phyloP scores from a whole-genome alignment of 1,140 invertebrate genomes.

The Hermetia illucens region DNA sequence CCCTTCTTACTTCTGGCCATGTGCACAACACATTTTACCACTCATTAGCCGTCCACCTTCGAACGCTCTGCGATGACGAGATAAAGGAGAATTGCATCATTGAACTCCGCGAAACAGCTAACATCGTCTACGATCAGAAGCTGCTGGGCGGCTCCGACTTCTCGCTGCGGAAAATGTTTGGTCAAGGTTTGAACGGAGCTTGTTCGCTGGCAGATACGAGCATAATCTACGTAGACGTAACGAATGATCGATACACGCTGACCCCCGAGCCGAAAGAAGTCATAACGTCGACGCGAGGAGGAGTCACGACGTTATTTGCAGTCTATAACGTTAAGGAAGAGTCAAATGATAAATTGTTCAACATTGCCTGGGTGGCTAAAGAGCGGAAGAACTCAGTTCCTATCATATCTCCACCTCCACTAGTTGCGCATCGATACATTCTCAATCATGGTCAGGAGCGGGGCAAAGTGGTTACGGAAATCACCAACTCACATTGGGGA shows the following conservation, averaged over 20 bases:
- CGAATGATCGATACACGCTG: conserved; percentile 32
- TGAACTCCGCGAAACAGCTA: conserved; percentile 71
- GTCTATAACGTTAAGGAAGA: conserved; percentile 47
- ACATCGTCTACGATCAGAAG: conserved; percentile 71
- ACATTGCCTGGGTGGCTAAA: conserved; percentile 39
- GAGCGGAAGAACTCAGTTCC: conserved; percentile 30
- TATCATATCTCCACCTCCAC: conserved; percentile 44
- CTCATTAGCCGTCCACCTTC: conserved; percentile 74
- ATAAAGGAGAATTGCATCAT: conserved; percentile 44
- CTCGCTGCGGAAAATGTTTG: conserved; percentile 77
- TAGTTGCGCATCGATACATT: conserved; percentile 70
- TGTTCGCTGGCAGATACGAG: conserved; percentile 68
- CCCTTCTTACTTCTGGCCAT: conserved; percentile 76
- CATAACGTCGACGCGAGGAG: conserved; percentile 46
- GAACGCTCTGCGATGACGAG: conserved; percentile 54
- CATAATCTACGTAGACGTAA: conserved; percentile 72
- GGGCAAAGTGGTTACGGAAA: conserved; percentile 69
- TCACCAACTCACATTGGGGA: conserved; percentile 62
- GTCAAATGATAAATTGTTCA: conserved; percentile 41
- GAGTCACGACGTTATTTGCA: conserved; percentile 45
- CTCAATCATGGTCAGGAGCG: conserved; percentile 74
- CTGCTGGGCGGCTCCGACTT: conserved; percentile 55
- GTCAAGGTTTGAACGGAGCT: conserved; percentile 56
- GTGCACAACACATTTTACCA: conserved; percentile 91
- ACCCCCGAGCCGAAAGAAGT: conserved; percentile 39